Percentiles rank a stretch among this genome's conserved stretches.
phyloP scores from a whole-genome alignment of 1,140 invertebrate genomes.

The Periplaneta americana region DNA sequence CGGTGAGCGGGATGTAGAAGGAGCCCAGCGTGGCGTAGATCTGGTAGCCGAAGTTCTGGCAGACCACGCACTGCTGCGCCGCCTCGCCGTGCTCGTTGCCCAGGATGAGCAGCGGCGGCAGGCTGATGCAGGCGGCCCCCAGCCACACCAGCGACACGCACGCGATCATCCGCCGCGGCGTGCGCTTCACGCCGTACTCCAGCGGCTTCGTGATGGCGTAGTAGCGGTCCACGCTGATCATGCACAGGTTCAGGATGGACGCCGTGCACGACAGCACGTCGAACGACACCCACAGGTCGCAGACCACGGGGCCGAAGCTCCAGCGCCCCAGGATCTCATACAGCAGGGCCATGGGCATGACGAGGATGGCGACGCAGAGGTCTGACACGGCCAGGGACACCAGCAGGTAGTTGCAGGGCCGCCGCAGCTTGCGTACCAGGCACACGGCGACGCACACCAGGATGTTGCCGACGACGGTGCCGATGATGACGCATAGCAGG shows the following conservation, averaged over 20 bases:
- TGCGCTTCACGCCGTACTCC: slow-evolving; percentile 82
- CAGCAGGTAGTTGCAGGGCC: slow-evolving; percentile 81
- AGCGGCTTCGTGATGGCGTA: slow-evolving; percentile 88
- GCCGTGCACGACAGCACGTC: slow-evolving; percentile 80
- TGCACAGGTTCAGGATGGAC: slow-evolving; percentile 87
- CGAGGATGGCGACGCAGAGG: slow-evolving; percentile 74
- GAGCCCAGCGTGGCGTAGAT: slow-evolving; percentile 86
- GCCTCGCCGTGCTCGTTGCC: slow-evolving; percentile 71
- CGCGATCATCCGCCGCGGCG: slow-evolving; percentile 73
- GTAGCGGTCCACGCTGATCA: slow-evolving; percentile 84
- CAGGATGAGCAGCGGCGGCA: slow-evolving; percentile 81
- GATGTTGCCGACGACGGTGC: slow-evolving; percentile 82
- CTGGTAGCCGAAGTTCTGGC: slow-evolving; percentile 82
- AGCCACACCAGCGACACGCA: slow-evolving; percentile 88
- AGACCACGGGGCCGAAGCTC: slow-evolving; percentile 77
- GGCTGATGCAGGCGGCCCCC: slow-evolving; percentile 79
- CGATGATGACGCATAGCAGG: slow-evolving; percentile 68
- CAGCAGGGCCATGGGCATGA: slow-evolving; percentile 81
- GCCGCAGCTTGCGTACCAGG: slow-evolving; percentile 77
- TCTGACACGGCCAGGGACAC: slow-evolving; percentile 86
- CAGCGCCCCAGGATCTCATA: slow-evolving; percentile 77
- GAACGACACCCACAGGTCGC: slow-evolving; percentile 81
- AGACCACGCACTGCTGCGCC: slow-evolving; percentile 66
- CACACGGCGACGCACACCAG: slow-evolving; percentile 85
- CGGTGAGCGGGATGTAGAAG: slow-evolving; percentile 82